phyloP scores from a whole-genome alignment of 53 echinoderm and acorn worm genomes.

The Apostichopus leukothele region DNA sequence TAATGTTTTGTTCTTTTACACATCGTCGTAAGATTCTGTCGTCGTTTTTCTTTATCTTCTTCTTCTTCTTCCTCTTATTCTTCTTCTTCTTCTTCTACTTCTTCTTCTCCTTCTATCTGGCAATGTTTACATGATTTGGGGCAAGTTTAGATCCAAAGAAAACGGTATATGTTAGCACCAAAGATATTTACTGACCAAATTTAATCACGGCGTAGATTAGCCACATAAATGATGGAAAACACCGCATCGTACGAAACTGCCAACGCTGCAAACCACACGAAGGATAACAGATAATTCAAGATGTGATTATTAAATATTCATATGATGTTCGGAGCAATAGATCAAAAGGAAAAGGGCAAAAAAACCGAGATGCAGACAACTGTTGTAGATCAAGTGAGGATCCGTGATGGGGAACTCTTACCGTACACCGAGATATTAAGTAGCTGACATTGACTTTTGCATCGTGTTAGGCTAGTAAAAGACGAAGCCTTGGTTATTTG shows the following conservation, averaged over 20 bases:
- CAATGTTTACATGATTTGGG: too few relatives aligned
- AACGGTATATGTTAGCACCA: neutral
- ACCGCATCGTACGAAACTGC: neutral
- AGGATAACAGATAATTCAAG: neutral
- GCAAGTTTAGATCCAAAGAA: neutral
- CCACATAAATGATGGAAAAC: neutral
- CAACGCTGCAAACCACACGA: neutral
- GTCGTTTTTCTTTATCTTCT: neutral
- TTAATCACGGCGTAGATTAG: neutral
- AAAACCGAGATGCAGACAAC: too few relatives aligned
- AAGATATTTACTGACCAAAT: neutral
- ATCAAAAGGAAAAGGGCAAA: too few relatives aligned
- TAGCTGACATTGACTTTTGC: too few relatives aligned
- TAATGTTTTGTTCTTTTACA: neutral
- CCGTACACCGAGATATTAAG: too few relatives aligned
- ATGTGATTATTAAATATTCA: neutral
- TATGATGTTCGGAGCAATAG: neutral
- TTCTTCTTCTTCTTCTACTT: too few relatives aligned
- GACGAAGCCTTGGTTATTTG: too few relatives aligned
- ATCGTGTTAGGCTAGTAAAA: too few relatives aligned
- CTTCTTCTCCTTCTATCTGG: too few relatives aligned
- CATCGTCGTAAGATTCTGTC: too few relatives aligned
- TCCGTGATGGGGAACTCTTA: too few relatives aligned
- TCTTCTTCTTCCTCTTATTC: neutral
- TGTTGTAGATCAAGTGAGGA: too few relatives aligned